Base-by-base conservation (phyloP, 2,113 vertebrate species). In the Cyprinodon variegatus region DNA sequence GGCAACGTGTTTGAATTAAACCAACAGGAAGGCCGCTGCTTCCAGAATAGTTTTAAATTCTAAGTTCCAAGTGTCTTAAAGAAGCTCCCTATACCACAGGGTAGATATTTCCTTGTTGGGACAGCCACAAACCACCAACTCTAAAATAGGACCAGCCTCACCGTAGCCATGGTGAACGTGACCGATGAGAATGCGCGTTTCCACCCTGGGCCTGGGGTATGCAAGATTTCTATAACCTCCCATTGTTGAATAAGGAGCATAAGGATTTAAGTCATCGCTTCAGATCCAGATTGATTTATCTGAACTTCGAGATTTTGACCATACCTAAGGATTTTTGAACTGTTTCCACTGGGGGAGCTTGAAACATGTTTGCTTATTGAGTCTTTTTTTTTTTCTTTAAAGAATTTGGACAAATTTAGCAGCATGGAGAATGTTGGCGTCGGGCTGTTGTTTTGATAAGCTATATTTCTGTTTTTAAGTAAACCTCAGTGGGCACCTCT, bases 31-130 rank as follows among this genome's bases (percentile, higher is more conserved):
- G 63, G 78, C 71, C 84, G 81, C 76, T 71, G 66, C 68, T 64
- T 81, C 89, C 76, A 86, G 86, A 93, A 93, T 90, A 91, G 89
- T 79, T 84, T 86, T 76, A 88, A 86, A 87, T 79, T 78, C 85
- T 77, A 72, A 85, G 85, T 86, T 85, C 68, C 89, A 83, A 89
- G 90, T 79, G 72, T 89, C 90, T 86, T 86, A 91, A 91, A 92
- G 91, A 91, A 91, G 90, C 84, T 84, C 70, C 86, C 74, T 72
- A 68, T 57, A 87, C 86, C 90, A 82, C 92, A 91, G 84, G 87
- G 88, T 90, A 90, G 92, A 91, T 88, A 90, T 92, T 92, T 93
- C 81, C 89, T 89, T 89, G 88, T 90, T 85, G 81, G 91, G 83
- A 74, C 48, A 70, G 48, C 88, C 89, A 45, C 91, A 92, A 93